Evolutionary conservation across 2,888 invertebrate species (phyloP).

Genomic region (Pardosa pseudoannulata): DNA sequence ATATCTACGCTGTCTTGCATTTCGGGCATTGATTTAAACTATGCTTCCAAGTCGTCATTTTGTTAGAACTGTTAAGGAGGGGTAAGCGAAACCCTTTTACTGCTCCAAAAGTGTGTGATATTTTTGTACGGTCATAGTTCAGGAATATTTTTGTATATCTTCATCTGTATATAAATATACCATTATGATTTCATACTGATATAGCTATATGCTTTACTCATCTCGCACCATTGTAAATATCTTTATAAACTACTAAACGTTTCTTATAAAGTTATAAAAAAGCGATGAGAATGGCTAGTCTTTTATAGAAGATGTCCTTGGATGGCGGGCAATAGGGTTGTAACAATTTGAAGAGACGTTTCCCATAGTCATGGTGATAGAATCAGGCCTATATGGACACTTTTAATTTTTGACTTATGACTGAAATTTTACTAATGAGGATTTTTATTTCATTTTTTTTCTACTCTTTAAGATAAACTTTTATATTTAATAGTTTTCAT

Average conservation of each 20-base stretch:
- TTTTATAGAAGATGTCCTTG: too few relatives aligned
- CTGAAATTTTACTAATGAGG: too few relatives aligned
- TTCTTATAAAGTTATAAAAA: neutral
- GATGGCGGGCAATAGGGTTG: too few relatives aligned
- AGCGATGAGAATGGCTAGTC: neutral
- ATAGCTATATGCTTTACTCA: neutral
- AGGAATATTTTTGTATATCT: slow-evolving; percentile 10
- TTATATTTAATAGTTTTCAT: too few relatives aligned
- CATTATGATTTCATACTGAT: too few relatives aligned
- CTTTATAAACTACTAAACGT: too few relatives aligned
- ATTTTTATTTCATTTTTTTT: too few relatives aligned
- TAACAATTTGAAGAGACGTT: too few relatives aligned
- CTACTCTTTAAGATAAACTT: too few relatives aligned
- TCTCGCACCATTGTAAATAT: neutral
- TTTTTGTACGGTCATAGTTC: slow-evolving; percentile 9
- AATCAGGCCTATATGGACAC: too few relatives aligned
- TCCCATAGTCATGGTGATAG: too few relatives aligned
- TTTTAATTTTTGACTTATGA: too few relatives aligned
- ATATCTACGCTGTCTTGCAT: slow-evolving; percentile 31
- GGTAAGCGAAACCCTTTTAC: neutral
- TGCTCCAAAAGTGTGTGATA: neutral
- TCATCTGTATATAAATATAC: neutral
- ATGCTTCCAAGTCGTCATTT: slow-evolving; percentile 51
- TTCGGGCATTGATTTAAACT: slow-evolving; percentile 37
- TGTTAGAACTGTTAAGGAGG: slow-evolving; percentile 34